phyloP scores from a whole-genome alignment of 2,888 invertebrate genomes.

The Drosophila austrosaltans region DNA sequence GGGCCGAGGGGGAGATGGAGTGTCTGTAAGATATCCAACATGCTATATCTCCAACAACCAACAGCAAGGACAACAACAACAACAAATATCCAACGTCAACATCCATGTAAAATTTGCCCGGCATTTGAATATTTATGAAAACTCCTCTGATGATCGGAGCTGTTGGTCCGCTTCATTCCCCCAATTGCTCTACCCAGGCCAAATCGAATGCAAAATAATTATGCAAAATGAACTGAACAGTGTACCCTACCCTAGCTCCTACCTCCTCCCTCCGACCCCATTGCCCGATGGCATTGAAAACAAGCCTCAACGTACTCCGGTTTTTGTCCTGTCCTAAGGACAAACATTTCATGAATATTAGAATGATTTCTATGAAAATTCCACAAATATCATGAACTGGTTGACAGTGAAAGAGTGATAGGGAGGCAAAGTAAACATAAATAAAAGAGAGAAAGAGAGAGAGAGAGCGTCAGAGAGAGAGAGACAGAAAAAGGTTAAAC shows the following conservation, averaged over 20 bases:
- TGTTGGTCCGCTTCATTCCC: no score
- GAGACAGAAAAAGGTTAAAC: slow-evolving; percentile 12
- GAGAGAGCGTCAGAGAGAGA: not conserved
- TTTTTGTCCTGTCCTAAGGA: slow-evolving; percentile 13
- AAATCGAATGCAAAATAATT: slow-evolving; percentile 68
- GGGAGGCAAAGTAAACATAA: slow-evolving; percentile 2
- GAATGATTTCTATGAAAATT: slow-evolving; percentile 39
- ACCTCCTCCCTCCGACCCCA: no score
- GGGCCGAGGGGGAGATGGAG: not conserved
- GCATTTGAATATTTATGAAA: slow-evolving; percentile 70
- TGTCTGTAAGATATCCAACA: slow-evolving; percentile 28
- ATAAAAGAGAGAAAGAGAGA: slow-evolving; percentile 19
- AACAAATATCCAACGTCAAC: slow-evolving; percentile 50
- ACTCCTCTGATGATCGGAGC: slow-evolving; percentile 3
- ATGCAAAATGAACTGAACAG: slow-evolving; percentile 50
- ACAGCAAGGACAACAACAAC: slow-evolving; percentile 16
- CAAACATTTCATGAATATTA: slow-evolving; percentile 53
- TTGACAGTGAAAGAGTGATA: not conserved
- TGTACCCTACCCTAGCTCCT: not conserved
- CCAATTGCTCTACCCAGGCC: not conserved
- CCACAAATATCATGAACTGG: not conserved
- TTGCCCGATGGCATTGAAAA: not conserved
- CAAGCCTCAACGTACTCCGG: not conserved
- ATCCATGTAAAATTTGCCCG: slow-evolving; percentile 36
- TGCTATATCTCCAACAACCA: not conserved